These are phyloP conservation scores for Caerostris darwini DNA, from an alignment of 1,140 invertebrate genomes.

Conservation along the genomic window DNA sequence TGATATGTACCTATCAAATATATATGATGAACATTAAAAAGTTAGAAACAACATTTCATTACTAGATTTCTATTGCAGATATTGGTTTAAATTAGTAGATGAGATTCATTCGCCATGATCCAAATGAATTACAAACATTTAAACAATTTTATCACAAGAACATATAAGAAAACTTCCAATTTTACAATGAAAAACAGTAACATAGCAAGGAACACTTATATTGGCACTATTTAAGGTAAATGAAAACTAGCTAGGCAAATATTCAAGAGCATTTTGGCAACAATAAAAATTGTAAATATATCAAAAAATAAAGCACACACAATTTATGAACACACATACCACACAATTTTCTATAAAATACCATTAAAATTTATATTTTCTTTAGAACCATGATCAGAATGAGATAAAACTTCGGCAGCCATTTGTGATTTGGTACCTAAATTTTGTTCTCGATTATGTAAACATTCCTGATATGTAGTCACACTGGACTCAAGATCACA, in stretches of 20 bases:
- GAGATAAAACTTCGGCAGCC: slow-evolving; percentile 81
- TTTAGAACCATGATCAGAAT: slow-evolving; percentile 61
- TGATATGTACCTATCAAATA: too few species aligned
- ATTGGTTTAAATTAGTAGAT: neutral
- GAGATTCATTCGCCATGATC: neutral
- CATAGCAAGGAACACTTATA: slow-evolving; percentile 43
- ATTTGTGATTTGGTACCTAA: slow-evolving; percentile 82
- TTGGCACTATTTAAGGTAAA: slow-evolving; percentile 35
- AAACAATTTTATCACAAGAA: neutral
- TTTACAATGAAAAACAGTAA: neutral
- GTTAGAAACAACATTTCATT: too few species aligned
- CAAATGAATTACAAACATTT: neutral
- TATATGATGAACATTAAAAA: too few species aligned
- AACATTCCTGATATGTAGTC: slow-evolving; percentile 80
- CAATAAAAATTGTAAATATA: slow-evolving; percentile 72
- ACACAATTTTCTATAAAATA: slow-evolving; percentile 64
- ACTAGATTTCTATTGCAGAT: too few species aligned
- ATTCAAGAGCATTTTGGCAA: slow-evolving; percentile 67
- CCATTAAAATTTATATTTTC: slow-evolving; percentile 63
- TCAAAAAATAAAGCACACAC: slow-evolving; percentile 72
- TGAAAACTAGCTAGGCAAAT: slow-evolving; percentile 24
- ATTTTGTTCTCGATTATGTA: slow-evolving; percentile 80
- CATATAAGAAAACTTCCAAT: neutral
- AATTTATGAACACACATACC: neutral
- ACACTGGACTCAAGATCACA: slow-evolving; percentile 79